Evolutionary conservation across 2,888 invertebrate species (phyloP).

Genomic region (Autographa gamma): DNA sequence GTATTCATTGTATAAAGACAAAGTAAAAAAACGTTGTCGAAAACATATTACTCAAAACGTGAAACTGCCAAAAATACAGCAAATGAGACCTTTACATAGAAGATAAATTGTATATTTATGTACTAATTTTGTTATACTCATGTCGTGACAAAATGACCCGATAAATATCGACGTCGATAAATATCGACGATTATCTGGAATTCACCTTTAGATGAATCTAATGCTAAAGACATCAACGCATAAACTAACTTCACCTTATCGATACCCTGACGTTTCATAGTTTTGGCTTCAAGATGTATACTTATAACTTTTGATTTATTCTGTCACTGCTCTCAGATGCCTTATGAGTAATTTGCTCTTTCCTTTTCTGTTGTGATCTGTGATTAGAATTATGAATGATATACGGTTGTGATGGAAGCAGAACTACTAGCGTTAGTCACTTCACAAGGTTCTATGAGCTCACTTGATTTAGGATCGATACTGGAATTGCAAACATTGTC

Average conservation of each 20-base stretch:
- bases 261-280: constrained; percentile 1
- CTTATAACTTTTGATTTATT: constrained; percentile 44
- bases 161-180: too few relatives aligned
- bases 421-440: constrained; percentile 7
- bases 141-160: too few relatives aligned
- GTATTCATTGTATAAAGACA: neutral
- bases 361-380: constrained; percentile 44
- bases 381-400: constrained; percentile 33
- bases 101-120: too few relatives aligned
- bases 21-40: neutral
- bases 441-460: neutral
- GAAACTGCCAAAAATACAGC: too few relatives aligned
- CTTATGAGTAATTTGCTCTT: constrained; percentile 42
- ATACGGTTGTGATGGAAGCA: constrained; percentile 25
- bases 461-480: neutral
- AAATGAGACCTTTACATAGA: too few relatives aligned
- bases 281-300: constrained; percentile 25
- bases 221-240: neutral
- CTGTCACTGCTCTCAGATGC: constrained; percentile 31
- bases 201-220: neutral
- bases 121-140: too few relatives aligned
- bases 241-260: neutral
- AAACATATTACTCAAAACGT: neutral
- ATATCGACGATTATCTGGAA: too few relatives aligned
- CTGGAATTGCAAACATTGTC: neutral